Percentiles rank a stretch among this genome's conserved stretches.
Conservation (phyloP, 2,797 vertebrate genomes). For the Syngnathus rostellatus region DNA sequence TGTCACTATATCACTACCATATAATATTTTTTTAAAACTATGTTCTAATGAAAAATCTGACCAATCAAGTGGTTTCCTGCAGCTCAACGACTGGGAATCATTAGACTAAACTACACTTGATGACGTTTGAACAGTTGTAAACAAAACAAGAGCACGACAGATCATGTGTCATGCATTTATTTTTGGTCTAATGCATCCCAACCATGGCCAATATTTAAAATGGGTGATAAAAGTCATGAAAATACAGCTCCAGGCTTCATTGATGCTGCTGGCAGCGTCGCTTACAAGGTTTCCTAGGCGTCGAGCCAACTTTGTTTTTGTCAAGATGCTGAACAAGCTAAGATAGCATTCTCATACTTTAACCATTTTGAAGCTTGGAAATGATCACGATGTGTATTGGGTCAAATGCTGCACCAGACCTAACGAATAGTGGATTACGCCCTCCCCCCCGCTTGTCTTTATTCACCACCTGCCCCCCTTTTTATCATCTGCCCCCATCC, state of each 20-base stretch:
- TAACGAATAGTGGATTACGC: conserved; percentile 51
- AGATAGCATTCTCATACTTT: conserved; percentile 20
- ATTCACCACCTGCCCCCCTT: conserved; percentile 59
- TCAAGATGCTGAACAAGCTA: not conserved
- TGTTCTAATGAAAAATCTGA: not conserved
- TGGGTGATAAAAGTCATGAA: conserved; percentile 12
- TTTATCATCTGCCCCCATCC: conserved; percentile 46
- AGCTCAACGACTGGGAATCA: not conserved
- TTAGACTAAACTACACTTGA: not conserved
- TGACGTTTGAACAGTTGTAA: no score
- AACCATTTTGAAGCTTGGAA: conserved; percentile 39
- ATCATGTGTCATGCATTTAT: not conserved
- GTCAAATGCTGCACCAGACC: conserved; percentile 16
- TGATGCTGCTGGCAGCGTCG: conserved; percentile 61
- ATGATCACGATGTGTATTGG: conserved; percentile 38
- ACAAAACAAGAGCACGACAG: not conserved
- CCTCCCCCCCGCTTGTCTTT: conserved; percentile 46
- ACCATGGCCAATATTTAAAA: conserved; percentile 22
- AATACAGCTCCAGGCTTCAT: conserved; percentile 23
- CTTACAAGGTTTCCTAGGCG: conserved; percentile 22
- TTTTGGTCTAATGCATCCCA: not conserved
- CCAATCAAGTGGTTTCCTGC: not conserved
- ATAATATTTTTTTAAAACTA: not conserved
- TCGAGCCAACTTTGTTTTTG: conserved; percentile 19
- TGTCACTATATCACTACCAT: not conserved